These are phyloP conservation scores for Drosophila eugracilis DNA, from an alignment of 1,140 invertebrate genomes.

Conservation along the genomic window DNA sequence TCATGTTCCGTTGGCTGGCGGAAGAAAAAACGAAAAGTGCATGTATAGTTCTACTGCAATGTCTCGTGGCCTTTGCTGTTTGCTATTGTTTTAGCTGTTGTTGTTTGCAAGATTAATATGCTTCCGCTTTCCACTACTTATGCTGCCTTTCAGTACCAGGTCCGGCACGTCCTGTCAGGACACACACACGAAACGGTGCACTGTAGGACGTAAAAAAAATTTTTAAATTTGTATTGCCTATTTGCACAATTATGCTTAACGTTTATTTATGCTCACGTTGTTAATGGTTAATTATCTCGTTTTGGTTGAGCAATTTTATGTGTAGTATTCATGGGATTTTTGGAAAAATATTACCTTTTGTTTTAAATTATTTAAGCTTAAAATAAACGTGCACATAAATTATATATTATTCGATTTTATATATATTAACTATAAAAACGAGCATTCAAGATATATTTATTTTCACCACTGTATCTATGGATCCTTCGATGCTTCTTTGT, in stretches of 20 bases:
- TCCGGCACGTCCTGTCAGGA: constrained; percentile 53
- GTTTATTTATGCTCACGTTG: not conserved
- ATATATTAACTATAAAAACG: not conserved
- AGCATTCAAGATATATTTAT: not conserved
- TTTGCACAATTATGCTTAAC: too few relatives aligned
- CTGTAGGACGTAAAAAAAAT: too few relatives aligned
- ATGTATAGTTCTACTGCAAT: constrained; percentile 37
- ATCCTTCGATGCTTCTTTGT: constrained; percentile 19
- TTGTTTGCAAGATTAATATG: constrained; percentile 75
- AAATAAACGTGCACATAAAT: not conserved
- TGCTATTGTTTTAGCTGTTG: constrained; percentile 58
- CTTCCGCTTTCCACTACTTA: constrained; percentile 79
- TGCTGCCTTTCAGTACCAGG: constrained; percentile 69
- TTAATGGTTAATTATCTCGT: not conserved
- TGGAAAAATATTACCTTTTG: not conserved
- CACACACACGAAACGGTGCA: not conserved
- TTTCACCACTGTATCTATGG: not conserved
- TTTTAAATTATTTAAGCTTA: not conserved
- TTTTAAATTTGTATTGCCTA: not conserved
- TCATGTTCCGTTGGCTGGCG: constrained; percentile 49
- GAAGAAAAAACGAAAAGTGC: constrained; percentile 35
- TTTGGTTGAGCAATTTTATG: not conserved
- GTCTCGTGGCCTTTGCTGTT: constrained; percentile 36
- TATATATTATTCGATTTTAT: not conserved
- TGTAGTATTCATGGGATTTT: not conserved